Base-by-base conservation (phyloP, 2,113 vertebrate genomes). In the Pimephales promelas region DNA sequence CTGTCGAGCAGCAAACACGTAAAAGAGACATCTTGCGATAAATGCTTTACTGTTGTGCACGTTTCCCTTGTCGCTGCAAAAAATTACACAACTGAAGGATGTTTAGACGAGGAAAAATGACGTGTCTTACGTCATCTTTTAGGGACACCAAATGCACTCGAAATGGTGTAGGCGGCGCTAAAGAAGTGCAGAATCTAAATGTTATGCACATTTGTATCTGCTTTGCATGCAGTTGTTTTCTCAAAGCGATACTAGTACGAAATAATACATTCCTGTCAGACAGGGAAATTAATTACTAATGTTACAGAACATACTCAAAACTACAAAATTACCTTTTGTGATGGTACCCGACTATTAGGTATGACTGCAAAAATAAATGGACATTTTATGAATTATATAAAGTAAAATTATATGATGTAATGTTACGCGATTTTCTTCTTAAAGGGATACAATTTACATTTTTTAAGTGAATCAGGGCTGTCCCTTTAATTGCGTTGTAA, bases 11-110 rank as follows among this genome's bases (percentile, higher is more conserved):
- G 10, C 52, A 86, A 0, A 83, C 0, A 11, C 89, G 83, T 47
- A 88, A 45, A 1, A 88, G 10, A 22, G 86, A 90, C 93, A 95
- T 95, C 20, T 4, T 78, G 47, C 5, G 1, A 56, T 22, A 4
- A 54, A 18, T 9, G 4, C 7, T 6, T 14, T 34, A 4, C 16
- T 66, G 14, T 79, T 22, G 26, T 47, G 18, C 8, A 47, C 14
- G 1, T 28, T 47, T 28, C 10, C 1, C 26, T 2, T 64, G 54
- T 47, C 59, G 45, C 34, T 26, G 8, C 47, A 61, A 0, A 31
- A 45, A 36, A 43, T 88, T 87, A 85, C 59, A 82, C 88, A 90
- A 91, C 1, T 4, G 2, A 28, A 26, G 59, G 31, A 18, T 80
- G 66, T 62, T 59, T 10, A 73, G 89, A 70, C 90, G 81, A n/a